phyloP scores from a whole-genome alignment of 2,113 vertebrate genomes.

The Colaptes auratus region DNA sequence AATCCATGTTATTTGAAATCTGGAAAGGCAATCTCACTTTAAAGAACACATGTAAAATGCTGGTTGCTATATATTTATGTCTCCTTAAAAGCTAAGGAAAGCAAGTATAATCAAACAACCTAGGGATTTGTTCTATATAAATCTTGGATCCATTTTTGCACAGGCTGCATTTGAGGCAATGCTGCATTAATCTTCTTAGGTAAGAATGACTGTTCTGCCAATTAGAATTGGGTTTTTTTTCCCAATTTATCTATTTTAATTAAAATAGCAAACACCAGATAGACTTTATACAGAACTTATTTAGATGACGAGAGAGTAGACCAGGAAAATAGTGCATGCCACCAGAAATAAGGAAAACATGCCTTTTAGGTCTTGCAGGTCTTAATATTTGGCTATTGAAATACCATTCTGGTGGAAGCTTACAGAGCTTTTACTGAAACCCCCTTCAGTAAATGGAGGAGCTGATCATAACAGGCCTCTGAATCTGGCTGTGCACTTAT shows the following conservation, averaged over 20 bases:
- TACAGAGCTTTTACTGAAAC: not conserved
- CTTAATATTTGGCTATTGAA: not conserved
- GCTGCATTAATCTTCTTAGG: not conserved
- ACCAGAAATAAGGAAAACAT: not conserved
- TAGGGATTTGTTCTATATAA: not conserved
- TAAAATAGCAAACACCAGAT: not conserved
- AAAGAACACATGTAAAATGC: not conserved
- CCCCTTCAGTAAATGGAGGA: not conserved
- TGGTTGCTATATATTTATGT: not conserved
- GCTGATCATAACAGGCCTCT: not conserved
- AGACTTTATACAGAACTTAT: not conserved
- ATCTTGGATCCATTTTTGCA: not conserved
- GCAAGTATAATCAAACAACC: not conserved
- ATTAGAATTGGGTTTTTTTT: not conserved
- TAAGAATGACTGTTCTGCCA: not conserved
- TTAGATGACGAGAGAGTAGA: not conserved
- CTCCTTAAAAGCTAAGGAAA: not conserved
- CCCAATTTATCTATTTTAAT: not conserved
- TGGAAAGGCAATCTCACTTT: not conserved
- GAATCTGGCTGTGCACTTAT: not conserved
- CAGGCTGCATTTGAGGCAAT: not conserved
- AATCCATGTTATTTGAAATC: not conserved
- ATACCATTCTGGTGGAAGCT: not conserved
- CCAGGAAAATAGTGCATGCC: not conserved
- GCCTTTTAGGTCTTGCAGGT: not conserved